Percentiles rank a stretch among this genome's conserved stretches.
These are phyloP conservation scores for Micrasema minimum DNA, from an alignment of 1,140 invertebrate genomes.

Conservation along the genomic window DNA sequence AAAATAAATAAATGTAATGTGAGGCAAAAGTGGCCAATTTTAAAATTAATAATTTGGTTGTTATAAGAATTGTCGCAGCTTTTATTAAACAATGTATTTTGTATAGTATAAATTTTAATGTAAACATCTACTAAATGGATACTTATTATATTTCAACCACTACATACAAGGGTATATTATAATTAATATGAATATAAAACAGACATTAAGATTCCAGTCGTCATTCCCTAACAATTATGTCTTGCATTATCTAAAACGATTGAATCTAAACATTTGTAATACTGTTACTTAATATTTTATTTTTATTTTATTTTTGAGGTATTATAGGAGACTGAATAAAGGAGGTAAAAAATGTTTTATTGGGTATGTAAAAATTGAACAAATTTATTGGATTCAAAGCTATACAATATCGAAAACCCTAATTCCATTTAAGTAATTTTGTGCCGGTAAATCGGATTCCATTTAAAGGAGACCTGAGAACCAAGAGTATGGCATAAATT, in stretches of 20 bases:
- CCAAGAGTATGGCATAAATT: conserved; percentile 3
- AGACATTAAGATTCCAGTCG: conserved; percentile 7
- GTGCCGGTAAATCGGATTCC: no score
- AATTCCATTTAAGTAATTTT: no score
- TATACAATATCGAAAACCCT: no score
- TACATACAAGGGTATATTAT: conserved; percentile 19
- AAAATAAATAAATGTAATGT: no score
- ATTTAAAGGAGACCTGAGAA: neutral
- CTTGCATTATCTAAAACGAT: conserved; percentile 21
- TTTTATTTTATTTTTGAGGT: no score
- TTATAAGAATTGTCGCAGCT: neutral
- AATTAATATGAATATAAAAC: conserved; percentile 11
- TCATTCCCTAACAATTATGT: conserved; percentile 23
- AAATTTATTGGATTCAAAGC: no score
- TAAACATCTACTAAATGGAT: neutral
- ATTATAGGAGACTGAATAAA: no score
- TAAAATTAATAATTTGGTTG: neutral
- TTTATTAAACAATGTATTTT: neutral
- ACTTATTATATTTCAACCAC: conserved; percentile 11
- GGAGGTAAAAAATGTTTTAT: no score
- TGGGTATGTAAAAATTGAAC: no score
- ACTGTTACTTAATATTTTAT: no score
- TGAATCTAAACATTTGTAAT: no score
- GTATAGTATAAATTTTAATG: neutral
- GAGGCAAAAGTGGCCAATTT: no score